Evolutionary conservation across 2,113 vertebrate species (phyloP), one percentile per base, ranked within the genome.

Genomic region (Brachyistius frenatus): DNA sequence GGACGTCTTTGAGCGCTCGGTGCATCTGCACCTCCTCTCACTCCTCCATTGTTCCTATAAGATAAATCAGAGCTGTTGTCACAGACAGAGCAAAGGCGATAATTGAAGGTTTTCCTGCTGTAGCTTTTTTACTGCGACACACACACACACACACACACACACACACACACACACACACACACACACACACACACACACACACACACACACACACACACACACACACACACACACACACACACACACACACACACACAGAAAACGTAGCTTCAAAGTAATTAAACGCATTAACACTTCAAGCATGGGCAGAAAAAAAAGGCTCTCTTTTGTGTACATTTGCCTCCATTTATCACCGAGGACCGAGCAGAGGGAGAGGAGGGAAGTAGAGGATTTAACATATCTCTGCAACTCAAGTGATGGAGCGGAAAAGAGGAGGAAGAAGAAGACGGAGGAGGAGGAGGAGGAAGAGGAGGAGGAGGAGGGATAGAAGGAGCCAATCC

Each of bases 281-380:
- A 88, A 91, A 89, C 71, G 86, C 81, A 91, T 91, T 90, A 81
- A 84, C 81, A 91, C 84, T 89, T 90, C 87, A 91, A 90, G 84
- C 80, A 83, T 49, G 71, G 32, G 65, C 81, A 76, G 64, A 74
- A 71, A 76, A 70, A 83, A 85, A 64, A 10, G 67, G 63, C 77
- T 66, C 63, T 87, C 81, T 85, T 89, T 87, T 90, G 86, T 90
- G 86, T 87, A 81, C 78, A 66, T 85, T 77, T 5, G 23, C 76
- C 86, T 90, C 76, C 81, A 88, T 89, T 90, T 85, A 89, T 89
- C 75, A 78, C 23, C 30, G 13, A 7, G 66, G 35, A 77, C 64
- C 14, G 71, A 73, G 76, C 52, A 0, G 69, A 33, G 73, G 33
- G 78, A 66, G 66, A 58, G 57, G 76, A 82, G 67, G 54, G 76